phyloP scores from a whole-genome alignment of 2,888 invertebrate genomes.

The Marronus borbonicus region DNA sequence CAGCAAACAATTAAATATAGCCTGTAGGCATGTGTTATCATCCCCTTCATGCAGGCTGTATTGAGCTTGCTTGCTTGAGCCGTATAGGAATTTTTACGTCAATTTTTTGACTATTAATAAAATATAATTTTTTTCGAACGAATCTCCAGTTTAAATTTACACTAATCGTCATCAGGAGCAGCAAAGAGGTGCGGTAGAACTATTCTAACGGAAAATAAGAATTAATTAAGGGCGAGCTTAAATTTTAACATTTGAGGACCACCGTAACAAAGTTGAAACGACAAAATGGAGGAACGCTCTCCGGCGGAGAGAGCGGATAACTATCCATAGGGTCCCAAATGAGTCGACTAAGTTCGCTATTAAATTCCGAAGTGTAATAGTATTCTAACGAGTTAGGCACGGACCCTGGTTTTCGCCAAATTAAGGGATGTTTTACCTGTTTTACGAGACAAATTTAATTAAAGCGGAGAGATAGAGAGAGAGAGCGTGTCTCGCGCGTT shows the following conservation, averaged over 20 bases:
- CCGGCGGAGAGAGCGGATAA: constrained; percentile 17
- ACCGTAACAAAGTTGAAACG: constrained; percentile 13
- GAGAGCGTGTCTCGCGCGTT: no score
- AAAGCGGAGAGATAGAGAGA: constrained; percentile 40
- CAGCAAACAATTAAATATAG: no score
- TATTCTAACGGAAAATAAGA: neutral
- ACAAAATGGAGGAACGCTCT: neutral
- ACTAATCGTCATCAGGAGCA: no score
- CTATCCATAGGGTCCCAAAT: constrained; percentile 46
- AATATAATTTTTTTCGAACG: no score
- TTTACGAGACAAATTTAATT: constrained; percentile 54
- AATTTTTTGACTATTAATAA: no score
- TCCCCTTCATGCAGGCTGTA: no score
- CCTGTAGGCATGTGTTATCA: no score
- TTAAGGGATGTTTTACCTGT: constrained; percentile 54
- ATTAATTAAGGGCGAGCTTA: neutral
- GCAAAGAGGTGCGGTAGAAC: no score
- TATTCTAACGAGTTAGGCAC: constrained; percentile 53
- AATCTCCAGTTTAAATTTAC: no score
- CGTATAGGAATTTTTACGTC: no score
- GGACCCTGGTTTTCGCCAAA: constrained; percentile 53
- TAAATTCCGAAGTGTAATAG: constrained; percentile 53
- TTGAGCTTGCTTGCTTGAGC: no score
- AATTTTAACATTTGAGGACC: constrained; percentile 19
- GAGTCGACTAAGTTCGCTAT: constrained; percentile 49